Base-by-base conservation (phyloP, 2,888 invertebrate genomes). In the Cheilosia scutellata region DNA sequence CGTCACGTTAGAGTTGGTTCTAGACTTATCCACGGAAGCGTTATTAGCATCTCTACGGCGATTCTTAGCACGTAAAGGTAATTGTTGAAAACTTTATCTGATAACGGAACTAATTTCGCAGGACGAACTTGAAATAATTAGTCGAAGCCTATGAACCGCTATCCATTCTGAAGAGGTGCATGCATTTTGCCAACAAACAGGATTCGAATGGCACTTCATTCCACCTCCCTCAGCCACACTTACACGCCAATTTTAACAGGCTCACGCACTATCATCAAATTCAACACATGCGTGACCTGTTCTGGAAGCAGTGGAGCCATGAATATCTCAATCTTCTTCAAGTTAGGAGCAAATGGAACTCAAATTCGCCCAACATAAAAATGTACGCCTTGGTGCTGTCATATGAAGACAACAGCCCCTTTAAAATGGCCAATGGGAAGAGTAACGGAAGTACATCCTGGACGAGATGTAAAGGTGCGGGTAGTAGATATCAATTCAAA, bases 261-360 rank as follows among this genome's bases (percentile, higher is more conserved):
- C 25, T 62, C 7, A 62, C 29, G 25, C 62, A 62, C 11, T 62
- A 62, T 44, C 29, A 62, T 29, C 42, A 44, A 44, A 62, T 62
- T 29, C 62, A 62, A 62, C 29, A 62, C 44, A 62, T 44, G 62
- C n/a, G 62, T 4, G 44, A 62, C 44, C 27, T 62, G 11, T 62
- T 62, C n/a, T 62, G 62, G 44, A 62, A 44, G n/a, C 44, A 62
- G 29, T 62, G 62, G 62, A 62, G 47, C 47, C 47, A 16, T 16
- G n/a, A 47, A 16, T 47, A 47, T n/a, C 47, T 47, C n/a, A n/a
- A 47, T 47, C 2, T 47, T 3, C 47, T 47, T 47, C 47, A 47
- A 47, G 2, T 2, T 5, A 47, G 16, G 47, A 47, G 16, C 47
- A 47, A 47, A 47, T 47, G 47, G n/a, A 47, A n/a, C 47, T 16